These are phyloP conservation scores for Lepetodrilus schrolli DNA, from an alignment of 2,888 invertebrate genomes.

Conservation along the genomic window DNA sequence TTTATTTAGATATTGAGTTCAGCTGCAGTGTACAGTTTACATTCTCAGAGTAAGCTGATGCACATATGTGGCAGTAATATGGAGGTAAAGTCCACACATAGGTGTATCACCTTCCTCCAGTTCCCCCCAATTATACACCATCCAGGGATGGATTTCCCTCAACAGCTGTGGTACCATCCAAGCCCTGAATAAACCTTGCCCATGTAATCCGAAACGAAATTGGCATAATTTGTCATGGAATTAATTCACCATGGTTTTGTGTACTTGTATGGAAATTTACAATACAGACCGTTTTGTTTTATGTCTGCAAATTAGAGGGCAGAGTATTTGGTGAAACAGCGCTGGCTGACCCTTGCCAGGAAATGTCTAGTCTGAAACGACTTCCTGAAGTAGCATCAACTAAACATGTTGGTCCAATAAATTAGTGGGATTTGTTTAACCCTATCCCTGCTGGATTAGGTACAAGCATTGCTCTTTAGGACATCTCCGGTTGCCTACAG, in stretches of 20 bases:
- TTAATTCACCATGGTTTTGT: constrained; percentile 4
- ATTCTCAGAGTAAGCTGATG: not conserved
- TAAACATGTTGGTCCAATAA: no score
- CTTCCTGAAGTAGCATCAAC: no score
- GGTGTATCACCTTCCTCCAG: not conserved
- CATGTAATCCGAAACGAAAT: not conserved
- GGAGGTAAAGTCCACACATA: not conserved
- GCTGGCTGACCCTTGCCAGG: no score
- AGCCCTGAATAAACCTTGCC: not conserved
- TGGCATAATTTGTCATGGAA: not conserved
- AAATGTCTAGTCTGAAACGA: no score
- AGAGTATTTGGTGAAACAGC: no score
- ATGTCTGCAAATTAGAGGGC: no score
- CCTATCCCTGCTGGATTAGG: no score
- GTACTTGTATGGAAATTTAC: not conserved
- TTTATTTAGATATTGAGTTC: not conserved
- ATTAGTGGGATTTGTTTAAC: no score
- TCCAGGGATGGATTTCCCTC: not conserved
- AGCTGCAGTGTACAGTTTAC: not conserved
- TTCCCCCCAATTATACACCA: not conserved
- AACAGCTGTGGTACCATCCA: not conserved
- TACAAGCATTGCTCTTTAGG: no score
- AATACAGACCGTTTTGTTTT: no score
- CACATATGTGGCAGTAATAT: not conserved
- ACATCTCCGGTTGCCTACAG: no score